Conservation (phyloP, 2,113 vertebrate genomes). For the Myocastor coypus region DNA sequence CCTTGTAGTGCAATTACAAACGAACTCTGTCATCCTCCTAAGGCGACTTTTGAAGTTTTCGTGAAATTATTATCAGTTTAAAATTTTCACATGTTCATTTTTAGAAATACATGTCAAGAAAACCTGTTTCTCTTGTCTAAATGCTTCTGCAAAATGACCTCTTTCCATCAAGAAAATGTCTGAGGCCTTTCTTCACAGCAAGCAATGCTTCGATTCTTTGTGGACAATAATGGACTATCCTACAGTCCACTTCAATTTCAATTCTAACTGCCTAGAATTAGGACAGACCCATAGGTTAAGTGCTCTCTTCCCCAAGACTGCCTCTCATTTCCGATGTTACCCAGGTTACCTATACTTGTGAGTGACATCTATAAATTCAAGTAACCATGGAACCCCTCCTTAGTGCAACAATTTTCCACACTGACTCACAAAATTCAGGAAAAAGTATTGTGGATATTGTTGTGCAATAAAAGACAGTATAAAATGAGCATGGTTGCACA, state of each 20-base stretch:
- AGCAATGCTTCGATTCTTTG: neutral
- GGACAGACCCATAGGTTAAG: neutral
- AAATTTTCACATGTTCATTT: neutral
- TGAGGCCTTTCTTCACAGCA: neutral
- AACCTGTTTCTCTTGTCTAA: neutral
- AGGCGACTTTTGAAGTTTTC: neutral
- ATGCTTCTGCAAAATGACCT: neutral
- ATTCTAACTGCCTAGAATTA: neutral
- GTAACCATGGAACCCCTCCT: rapidly evolving
- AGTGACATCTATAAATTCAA: neutral
- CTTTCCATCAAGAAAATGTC: neutral
- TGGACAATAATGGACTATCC: neutral
- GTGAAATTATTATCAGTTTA: neutral
- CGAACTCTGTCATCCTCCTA: neutral
- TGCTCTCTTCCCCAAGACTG: neutral
- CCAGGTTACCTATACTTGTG: neutral
- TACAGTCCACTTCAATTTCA: neutral
- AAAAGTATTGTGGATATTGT: neutral
- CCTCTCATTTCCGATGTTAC: neutral
- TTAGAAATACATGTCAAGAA: neutral
- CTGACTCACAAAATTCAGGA: neutral
- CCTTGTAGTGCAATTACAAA: neutral
- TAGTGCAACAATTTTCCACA: neutral
- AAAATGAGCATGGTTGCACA: neutral
- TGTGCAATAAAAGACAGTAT: neutral